These are phyloP conservation scores for Sparus aurata DNA, from an alignment of 2,797 vertebrate genomes.

Conservation along the genomic window DNA sequence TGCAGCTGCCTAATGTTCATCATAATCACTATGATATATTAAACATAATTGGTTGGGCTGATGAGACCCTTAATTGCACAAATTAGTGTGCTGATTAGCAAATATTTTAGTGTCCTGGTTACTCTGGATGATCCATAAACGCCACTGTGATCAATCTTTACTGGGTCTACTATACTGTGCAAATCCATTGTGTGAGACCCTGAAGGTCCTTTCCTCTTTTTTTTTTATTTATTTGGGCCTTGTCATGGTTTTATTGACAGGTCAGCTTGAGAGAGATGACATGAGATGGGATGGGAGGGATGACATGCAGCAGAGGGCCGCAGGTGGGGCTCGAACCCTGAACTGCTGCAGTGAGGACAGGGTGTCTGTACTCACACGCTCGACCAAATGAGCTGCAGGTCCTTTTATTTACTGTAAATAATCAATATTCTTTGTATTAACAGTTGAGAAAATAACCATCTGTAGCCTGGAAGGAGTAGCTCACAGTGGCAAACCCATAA, in stretches of 20 bases:
- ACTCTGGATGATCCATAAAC: not conserved
- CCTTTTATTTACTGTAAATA: not conserved
- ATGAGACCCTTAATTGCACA: conserved; percentile 38
- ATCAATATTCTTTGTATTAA: not conserved
- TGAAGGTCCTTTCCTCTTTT: not conserved
- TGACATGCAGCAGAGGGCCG: too few species aligned
- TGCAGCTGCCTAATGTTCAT: conserved; percentile 20
- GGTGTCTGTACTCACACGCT: too few species aligned
- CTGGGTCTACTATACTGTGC: not conserved
- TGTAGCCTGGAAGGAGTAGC: not conserved
- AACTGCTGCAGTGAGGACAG: too few species aligned
- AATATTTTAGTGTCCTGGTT: not conserved
- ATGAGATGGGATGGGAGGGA: too few species aligned
- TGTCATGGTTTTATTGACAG: too few species aligned
- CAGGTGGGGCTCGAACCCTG: too few species aligned
- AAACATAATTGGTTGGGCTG: conserved; percentile 35
- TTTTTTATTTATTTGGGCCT: not conserved
- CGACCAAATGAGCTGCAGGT: too few species aligned
- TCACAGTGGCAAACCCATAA: not conserved
- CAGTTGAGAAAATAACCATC: not conserved
- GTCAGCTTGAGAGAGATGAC: too few species aligned
- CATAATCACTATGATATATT: conserved; percentile 35
- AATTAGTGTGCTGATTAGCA: conserved; percentile 21
- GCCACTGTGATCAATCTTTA: not conserved
- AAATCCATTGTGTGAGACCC: not conserved